Evolutionary conservation across 1,140 invertebrate genomes (phyloP), one percentile per base, ranked within the genome.

Genomic region (Brachionus calyciflorus): DNA sequence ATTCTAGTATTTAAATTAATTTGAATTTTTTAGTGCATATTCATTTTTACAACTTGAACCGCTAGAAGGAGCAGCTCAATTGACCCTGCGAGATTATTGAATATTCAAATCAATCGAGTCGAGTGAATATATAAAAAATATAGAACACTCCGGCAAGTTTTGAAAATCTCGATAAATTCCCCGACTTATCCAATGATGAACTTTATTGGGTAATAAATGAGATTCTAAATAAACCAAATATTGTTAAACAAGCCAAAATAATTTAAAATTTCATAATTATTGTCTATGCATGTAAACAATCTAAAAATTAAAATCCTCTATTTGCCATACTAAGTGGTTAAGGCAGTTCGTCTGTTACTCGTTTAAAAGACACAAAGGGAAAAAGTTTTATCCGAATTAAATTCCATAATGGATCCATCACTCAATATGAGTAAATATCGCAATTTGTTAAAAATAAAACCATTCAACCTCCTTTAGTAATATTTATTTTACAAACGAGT

Each of bases 131-230:
- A 33, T 77, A 19, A 30, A 68, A 4, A 33, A 55, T 46, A 19
- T 69, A 69, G 40, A 53, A 14, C 21, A 30, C 14, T 19, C 26
- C 37, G 40, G 68, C 2, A n/a, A n/a, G 40, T 14, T 68, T 21
- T 40, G 21, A 19, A 14, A 46, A 48, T 63, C 10, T 68, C 2
- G 24, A 63, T n/a, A 53, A 77, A 44, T 78, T 76, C 53, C 17
- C 44, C 28, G 49, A 53, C 2, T 24, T 60, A 4, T 95, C 98
- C 49, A 99, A 99, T 85, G 90, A 92, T 82, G 96, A 99, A 87
- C 98, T 98, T 93, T 99, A 98, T 86, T 99, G 97, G 97, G 96
- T 99, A 0, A 94, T 98, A 0, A 96, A 93, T 2, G 96, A 99
- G 88, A 91, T 99, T 21, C 95, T 94, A 79, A 90, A 89, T 65